phyloP scores from a whole-genome alignment of 2,797 vertebrate species.

The Phylloscopus collybita region DNA sequence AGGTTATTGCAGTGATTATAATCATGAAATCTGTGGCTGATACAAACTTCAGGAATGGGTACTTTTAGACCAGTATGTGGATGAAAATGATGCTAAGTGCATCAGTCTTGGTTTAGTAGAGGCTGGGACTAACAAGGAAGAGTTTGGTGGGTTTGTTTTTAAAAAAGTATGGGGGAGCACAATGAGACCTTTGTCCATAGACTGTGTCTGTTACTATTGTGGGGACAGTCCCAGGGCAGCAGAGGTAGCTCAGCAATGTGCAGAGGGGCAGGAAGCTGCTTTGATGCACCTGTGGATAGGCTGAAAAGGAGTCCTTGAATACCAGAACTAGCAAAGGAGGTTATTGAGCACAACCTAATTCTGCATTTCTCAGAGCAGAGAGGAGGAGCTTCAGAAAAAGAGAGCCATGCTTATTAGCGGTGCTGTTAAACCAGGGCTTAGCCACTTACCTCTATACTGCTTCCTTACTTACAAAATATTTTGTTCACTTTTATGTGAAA shows the following conservation, averaged over 20 bases:
- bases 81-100: not conserved
- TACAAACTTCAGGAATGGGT: not conserved
- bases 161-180: not conserved
- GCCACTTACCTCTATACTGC: not conserved
- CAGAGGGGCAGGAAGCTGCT: not conserved
- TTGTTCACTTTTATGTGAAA: conserved; percentile 13
- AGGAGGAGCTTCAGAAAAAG: not conserved
- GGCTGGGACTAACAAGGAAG: not conserved
- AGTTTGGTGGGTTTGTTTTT: not conserved
- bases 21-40: not conserved
- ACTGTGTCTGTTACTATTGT: not conserved
- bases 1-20: not conserved
- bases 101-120: not conserved
- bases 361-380: not conserved
- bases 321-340: not conserved
- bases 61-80: not conserved
- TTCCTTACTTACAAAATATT: conserved; percentile 14
- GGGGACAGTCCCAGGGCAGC: not conserved
- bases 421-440: not conserved
- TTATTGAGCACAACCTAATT: not conserved
- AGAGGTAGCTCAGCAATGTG: not conserved
- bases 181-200: not conserved
- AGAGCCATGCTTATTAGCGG: not conserved
- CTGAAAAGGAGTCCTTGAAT: not conserved
- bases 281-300: not conserved